Evolutionary conservation across 2,797 vertebrate species (phyloP), one percentile per base, ranked within the genome.

Genomic region (Falco rusticolus): DNA sequence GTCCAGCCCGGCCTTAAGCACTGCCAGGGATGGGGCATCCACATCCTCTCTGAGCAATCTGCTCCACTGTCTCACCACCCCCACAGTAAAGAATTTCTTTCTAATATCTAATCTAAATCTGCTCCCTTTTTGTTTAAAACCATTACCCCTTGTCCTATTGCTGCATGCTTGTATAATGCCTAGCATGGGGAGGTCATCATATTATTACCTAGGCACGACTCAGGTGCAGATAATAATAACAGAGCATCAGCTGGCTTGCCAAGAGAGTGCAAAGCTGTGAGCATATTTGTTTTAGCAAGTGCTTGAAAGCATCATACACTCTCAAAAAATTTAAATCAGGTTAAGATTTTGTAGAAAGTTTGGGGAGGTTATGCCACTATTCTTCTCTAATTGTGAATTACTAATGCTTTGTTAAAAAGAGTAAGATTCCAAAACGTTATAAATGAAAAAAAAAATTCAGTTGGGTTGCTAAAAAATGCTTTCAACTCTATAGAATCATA

Each of bases 401-500:
- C 11, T 82, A 82, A 74, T 57, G 29, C n/a, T 70, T 76, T 91
- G 20, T 79, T 84, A 69, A 47, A 47, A 89, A 75, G 48, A 83
- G 57, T 37, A 89, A 75, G 24, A 24, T 65, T 92, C 61, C 31
- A 84, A 76, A 93, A 64, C 3, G 48, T 83, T 77, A 34, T 28
- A 84, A 87, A 82, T 69, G 26, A 89, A 89, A 93, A 56, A 82
- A 82, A 66, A 65, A 41, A 41, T 77, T 87, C 53, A 22, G 26
- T n/a, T 65, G 24, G 1, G 4, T 83, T 90, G 89, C 91, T 83
- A 91, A 86, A 93, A 84, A 59, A 90, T 57, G 47, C 85, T 95
- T 97, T 48, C 39, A 84, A 10, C 94, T 84, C 50, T 80, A 94
- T 53, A 70, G 84, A 97, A 76, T 91, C 71, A 16, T 87, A 75